These are phyloP conservation scores for Lithosia quadra DNA, from an alignment of 2,888 invertebrate species.

Conservation along the genomic window DNA sequence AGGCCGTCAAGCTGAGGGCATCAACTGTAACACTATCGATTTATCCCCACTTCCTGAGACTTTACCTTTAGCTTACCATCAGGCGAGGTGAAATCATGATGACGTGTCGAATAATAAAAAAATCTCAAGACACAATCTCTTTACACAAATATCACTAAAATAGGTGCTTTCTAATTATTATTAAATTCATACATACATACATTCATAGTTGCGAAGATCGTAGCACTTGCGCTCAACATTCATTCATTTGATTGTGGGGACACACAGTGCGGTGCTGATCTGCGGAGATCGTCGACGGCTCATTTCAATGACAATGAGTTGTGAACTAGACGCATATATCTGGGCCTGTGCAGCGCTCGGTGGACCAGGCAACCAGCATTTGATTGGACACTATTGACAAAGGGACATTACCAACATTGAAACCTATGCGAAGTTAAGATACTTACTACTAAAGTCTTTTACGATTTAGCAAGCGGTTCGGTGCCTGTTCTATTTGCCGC, in stretches of 20 bases:
- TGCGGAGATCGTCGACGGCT: background rate
- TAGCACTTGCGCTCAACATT: no score
- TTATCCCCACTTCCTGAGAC: no score
- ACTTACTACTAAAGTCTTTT: background rate
- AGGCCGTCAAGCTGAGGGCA: no score
- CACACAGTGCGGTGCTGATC: background rate
- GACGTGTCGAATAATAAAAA: no score
- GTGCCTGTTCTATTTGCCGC: no score
- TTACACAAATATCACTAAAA: background rate
- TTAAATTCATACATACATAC: no score
- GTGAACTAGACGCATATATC: background rate
- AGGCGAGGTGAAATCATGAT: no score
- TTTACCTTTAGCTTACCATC: no score
- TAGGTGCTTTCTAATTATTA: background rate
- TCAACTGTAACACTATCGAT: no score
- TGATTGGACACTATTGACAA: background rate
- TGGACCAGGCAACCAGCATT: background rate
- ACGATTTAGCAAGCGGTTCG: background rate
- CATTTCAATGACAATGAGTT: conserved; percentile 2
- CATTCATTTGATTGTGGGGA: background rate
- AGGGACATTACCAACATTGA: background rate
- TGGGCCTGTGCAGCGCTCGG: background rate
- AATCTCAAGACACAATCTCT: background rate
- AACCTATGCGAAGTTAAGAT: no score
- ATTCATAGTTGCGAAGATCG: background rate